Evolutionary conservation across 2,113 vertebrate genomes (phyloP), one percentile per base, ranked within the genome.

Genomic region (Oenanthe melanoleuca): DNA sequence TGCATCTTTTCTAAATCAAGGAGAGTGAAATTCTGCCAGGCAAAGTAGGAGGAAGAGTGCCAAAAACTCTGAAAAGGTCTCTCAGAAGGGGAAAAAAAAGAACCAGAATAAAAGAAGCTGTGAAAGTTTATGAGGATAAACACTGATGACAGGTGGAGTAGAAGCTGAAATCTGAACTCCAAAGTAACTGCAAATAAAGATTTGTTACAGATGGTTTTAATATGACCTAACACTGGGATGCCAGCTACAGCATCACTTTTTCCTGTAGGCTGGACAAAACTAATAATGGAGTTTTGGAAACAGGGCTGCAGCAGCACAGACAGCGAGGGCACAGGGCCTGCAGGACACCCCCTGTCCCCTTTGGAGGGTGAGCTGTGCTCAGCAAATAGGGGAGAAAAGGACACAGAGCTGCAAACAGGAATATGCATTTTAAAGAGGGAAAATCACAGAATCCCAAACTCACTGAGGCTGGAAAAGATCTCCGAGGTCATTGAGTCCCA

Each of bases 161-260:
- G 96, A 69, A 88, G 93, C 94, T 93, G 98, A 98, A 98, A 98
- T 87, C 38, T n/a, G 96, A 98, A 94, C 97, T 94, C 79, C 79
- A 91, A 88, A 97, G 97, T 97, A 96, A 96, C 97, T 93, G 97
- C 96, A 97, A 96, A 95, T 95, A 93, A 97, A 98, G 97, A 98
- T 97, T 96, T 94, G 72, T 86, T 94, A 96, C 98, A 98, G 97
- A 96, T 97, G 98, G 97, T 91, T 97, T 70, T 69, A 97, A 96
- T 95, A 94, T 92, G 94, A 96, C 91, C 83, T 88, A 97, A 66
- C 56, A 23, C 77, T 63, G 66, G 92, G 91, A 93, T 96, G 95
- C 83, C 91, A 95, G 86, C 88, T 59, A 81, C 53, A 37, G 87
- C 78, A 90, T 96, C 78, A 67, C 91, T 86, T 83, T 92, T 93